Base-by-base conservation (phyloP, 2,888 invertebrate species). In the Caenorhabditis macrosperma region DNA sequence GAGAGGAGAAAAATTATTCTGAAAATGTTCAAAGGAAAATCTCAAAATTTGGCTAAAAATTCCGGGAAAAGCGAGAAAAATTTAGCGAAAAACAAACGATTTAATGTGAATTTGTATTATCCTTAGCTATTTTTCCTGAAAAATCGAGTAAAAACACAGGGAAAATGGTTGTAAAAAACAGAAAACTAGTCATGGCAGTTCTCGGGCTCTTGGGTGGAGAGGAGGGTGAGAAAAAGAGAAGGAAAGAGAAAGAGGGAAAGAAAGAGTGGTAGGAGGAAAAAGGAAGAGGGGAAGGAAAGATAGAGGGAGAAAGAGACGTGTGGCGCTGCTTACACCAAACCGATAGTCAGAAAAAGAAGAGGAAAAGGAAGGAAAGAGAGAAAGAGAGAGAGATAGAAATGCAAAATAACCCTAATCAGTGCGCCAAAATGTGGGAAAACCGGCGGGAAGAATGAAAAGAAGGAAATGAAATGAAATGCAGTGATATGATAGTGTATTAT, bases 181-280 rank as follows among this genome's bases (percentile, higher is more conserved):
- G 38, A 68, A 55, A 54, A 64, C 44, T 68, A 64, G 52, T 30
- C 50, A 57, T 68, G 35, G 66, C 64, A 63, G 69, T 55, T 60
- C 67, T 67, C 59, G 1, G 12, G 46, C 24, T n/a, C 48, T 22
- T 22, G 55, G 68, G 50, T 38, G 50, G 17, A 33, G 20, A 61
- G 61, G 26, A 54, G 30, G 54, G 52, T 61, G 46, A 41, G 17
- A 71, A 54, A 71, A 54, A 57, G 55, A 59, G 57, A 60, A 60
- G 57, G 35, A 60, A 46, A 71, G 59, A 60, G 50, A 60, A 55
- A 28, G 26, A 46, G 50, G 15, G 60, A 57, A 46, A 55, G 41
- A 26, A 12, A 30, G 48, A 48, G 30, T 30, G 38, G 46, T 52
- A 26, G 41, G 33, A 60, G 26, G 50, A 38, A 33, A 35, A 38